Evolutionary conservation across 1,140 invertebrate genomes (phyloP), one percentile per base, ranked within the genome.

Genomic region (Cotesia glomerata): DNA sequence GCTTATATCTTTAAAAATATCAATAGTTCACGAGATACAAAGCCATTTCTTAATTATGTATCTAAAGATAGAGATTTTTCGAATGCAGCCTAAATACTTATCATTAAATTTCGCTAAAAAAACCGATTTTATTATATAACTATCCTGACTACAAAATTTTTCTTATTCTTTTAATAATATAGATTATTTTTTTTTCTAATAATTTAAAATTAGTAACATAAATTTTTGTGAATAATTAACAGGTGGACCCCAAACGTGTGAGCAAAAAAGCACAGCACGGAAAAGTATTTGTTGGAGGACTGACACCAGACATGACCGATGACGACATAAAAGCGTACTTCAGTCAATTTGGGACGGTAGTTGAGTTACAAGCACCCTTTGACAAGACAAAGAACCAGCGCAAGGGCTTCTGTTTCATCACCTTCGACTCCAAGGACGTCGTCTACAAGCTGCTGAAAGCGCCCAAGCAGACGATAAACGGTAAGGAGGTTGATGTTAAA

Each of bases 351-450:
- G 91, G 91, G 8, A 90, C 86, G 5, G 90, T 93, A 39, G 89
- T 90, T 5, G 91, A 92, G 75, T 80, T 93, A 14, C 91, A 93
- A 79, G 87, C 91, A n/a, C 92, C 92, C n/a, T 91, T 91, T 77
- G 92, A 93, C 80, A 92, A 92, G 78, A 87, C 88, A 74, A 92
- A 92, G 79, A 92, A 92, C 77, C 90, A 92, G 65, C 84, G 91
- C 36, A 89, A 91, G 75, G 90, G 90, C 4, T 92, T 92, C 76
- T 91, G 91, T 77, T 92, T 92, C 77, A 89, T 92, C 49, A 91
- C 91, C 0, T 92, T 91, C 79, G 91, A 92, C 59, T 89, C 89
- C 4, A 89, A 89, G 72, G 88, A 91, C 61, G 89, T 91, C 1
- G 91, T 90, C 5, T 89, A 91, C 74, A 88, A 90, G 69, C 84